Base-by-base conservation (phyloP, 2,888 invertebrate species). In the Dryomyza anilis region DNA sequence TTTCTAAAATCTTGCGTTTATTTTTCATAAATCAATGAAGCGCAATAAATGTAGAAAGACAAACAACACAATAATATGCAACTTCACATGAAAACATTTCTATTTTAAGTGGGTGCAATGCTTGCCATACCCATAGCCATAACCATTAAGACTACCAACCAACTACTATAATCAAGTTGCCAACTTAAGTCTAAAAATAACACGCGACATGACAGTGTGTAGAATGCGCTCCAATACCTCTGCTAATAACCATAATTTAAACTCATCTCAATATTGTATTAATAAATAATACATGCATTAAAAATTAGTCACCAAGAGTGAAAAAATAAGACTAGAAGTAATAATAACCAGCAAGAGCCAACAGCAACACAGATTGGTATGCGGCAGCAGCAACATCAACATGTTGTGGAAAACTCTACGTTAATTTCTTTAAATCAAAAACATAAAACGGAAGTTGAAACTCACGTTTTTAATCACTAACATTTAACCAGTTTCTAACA, bases 401-500 rank as follows among this genome's bases (percentile, higher is more conserved):
- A 45, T 39, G 64, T 62, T 50, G 59, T 64, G 66, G 60, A 64
- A 63, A 63, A 63, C 55, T 58, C 43, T 48, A 6, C 25, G 19
- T 25, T 68, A 64, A 62, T 64, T 29, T 56, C 45, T 46, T n/a
- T 8, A 33, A 68, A 61, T 64, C 66, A 53, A 63, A 68, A 68
- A 56, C 65, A 71, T 67, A 60, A 69, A 73, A 71, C 73, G 73
- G 73, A 72, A 73, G 72, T 73, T 70, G 70, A 70, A 69, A 65
- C 61, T 61, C 43, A 52, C 52, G 61, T 55, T 55, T 53, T 55
- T 55, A 55, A 55, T 55, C 25, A 14, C 36, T 10, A 23, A 12
- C 33, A 55, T 23, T 55, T 36, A 61, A 19, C 53, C 61, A 30
- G 43, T 61, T 52, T 61, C 36, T 55, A 2, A 19, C 55, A 27